These are phyloP conservation scores for Epistrophe eligans DNA, from an alignment of 2,888 invertebrate genomes.

Conservation along the genomic window DNA sequence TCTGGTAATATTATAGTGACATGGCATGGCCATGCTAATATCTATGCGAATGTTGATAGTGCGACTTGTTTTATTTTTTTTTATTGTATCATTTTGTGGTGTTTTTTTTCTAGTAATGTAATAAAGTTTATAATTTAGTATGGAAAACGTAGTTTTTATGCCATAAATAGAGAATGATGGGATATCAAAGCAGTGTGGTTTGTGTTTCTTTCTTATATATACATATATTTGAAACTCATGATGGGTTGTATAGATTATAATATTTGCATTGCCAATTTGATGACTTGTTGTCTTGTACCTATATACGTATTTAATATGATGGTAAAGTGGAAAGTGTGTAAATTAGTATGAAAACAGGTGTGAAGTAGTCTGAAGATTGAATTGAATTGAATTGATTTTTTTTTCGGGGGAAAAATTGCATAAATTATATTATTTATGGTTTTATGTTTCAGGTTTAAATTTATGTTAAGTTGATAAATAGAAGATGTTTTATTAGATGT, in stretches of 20 bases:
- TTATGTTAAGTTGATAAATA: neutral
- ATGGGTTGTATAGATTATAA: neutral
- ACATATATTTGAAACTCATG: neutral
- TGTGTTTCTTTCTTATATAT: neutral
- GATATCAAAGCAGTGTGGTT: neutral
- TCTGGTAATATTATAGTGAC: slow-evolving; percentile 34
- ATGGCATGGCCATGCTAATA: slow-evolving; percentile 54
- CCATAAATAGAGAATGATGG: slow-evolving; percentile 56
- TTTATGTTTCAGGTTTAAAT: slow-evolving; percentile 11
- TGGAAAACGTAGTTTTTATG: slow-evolving; percentile 50
- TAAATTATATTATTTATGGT: slow-evolving; percentile 21
- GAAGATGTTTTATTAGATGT: slow-evolving; percentile 16
- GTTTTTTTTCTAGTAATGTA: slow-evolving; percentile 41
- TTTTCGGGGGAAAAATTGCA: neutral
- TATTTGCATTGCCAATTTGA: slow-evolving; percentile 52
- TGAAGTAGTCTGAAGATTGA: slow-evolving; percentile 33
- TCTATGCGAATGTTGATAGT: slow-evolving; percentile 39
- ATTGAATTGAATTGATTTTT: neutral
- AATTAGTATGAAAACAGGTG: slow-evolving; percentile 49
- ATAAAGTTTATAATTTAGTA: slow-evolving; percentile 70
- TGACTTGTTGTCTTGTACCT: slow-evolving; percentile 17
- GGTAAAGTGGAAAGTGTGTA: slow-evolving; percentile 36
- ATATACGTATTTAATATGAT: too few relatives aligned
- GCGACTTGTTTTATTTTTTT: slow-evolving; percentile 25
- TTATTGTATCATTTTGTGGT: slow-evolving; percentile 14